Percentiles rank a stretch among this genome's conserved stretches.
Conservation (phyloP, 2,888 invertebrate genomes). For the Scaptomyza polygonia region DNA sequence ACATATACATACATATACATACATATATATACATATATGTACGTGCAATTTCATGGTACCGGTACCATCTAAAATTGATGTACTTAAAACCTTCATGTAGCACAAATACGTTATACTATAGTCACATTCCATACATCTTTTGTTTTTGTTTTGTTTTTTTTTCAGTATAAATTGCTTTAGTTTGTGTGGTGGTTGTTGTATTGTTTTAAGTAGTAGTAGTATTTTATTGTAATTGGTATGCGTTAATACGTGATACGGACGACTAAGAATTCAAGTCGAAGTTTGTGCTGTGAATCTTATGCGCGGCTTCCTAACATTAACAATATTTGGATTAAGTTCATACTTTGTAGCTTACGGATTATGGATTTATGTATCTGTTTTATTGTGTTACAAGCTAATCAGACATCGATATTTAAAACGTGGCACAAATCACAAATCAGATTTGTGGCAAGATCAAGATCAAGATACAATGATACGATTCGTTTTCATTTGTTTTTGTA, state of each 20-base stretch:
- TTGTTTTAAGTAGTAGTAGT: slow-evolving; percentile 59
- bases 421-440: slow-evolving; percentile 80
- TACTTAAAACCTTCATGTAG: slow-evolving; percentile 60
- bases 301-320: slow-evolving; percentile 50
- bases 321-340: slow-evolving; percentile 69
- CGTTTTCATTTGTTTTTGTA: slow-evolving; percentile 50
- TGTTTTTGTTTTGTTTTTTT: background rate
- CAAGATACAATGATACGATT: slow-evolving; percentile 79
- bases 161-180: slow-evolving; percentile 24
- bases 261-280: slow-evolving; percentile 41
- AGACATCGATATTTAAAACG: slow-evolving; percentile 80
- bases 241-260: slow-evolving; percentile 57
- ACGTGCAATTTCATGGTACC: slow-evolving; percentile 23
- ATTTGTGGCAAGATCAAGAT: slow-evolving; percentile 77
- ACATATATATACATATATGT: no score
- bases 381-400: slow-evolving; percentile 71
- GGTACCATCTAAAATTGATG: slow-evolving; percentile 38
- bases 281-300: slow-evolving; percentile 43
- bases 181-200: slow-evolving; percentile 28
- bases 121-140: slow-evolving; percentile 37
- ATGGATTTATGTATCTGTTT: slow-evolving; percentile 44
- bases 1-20: no score
- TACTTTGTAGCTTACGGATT: slow-evolving; percentile 51
- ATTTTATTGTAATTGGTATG: slow-evolving; percentile 67
- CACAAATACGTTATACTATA: slow-evolving; percentile 42